A percentile compares a stretch with the other conserved stretches of the same genome.
phyloP scores from a whole-genome alignment of 2,797 vertebrate genomes.

The Phoxinus dragarum region DNA sequence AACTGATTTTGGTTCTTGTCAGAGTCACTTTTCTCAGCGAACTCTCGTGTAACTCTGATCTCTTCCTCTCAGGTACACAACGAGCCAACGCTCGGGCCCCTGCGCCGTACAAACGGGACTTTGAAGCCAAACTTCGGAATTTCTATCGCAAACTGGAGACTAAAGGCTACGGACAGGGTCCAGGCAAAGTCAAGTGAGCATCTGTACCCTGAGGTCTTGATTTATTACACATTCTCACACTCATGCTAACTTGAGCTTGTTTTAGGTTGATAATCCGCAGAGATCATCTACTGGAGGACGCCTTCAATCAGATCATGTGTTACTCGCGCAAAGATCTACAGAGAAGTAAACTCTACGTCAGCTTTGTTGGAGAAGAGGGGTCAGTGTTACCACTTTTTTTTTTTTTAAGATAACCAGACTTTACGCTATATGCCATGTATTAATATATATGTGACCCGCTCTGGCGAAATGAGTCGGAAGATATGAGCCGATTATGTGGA shows the following conservation, averaged over 20 bases:
- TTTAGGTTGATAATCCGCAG: conserved; percentile 93
- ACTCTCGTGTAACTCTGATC: background rate
- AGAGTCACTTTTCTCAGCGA: background rate
- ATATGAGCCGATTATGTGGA: too few species aligned
- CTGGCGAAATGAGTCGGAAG: too few species aligned
- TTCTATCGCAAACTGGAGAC: conserved; percentile 98
- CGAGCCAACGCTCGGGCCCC: conserved; percentile 95
- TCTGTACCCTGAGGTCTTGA: background rate
- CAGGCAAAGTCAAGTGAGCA: conserved; percentile 95
- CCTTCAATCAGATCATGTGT: conserved; percentile 99
- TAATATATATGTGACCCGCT: too few species aligned
- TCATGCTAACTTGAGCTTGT: background rate
- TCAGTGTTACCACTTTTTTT: conserved; percentile 71
- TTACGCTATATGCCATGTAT: background rate
- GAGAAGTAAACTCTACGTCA: conserved; percentile 96
- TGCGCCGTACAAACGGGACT: conserved; percentile 95
- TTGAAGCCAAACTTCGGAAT: conserved; percentile 97
- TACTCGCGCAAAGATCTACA: conserved; percentile 97
- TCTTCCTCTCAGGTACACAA: conserved; percentile 85
- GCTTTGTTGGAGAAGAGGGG: conserved; percentile 97
- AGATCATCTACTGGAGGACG: conserved; percentile 95
- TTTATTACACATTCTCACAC: background rate
- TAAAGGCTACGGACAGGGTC: conserved; percentile 97
- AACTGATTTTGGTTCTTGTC: background rate
- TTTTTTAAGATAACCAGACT: background rate